phyloP scores from a whole-genome alignment of 2,888 invertebrate species.

The Lepas anatifera region DNA sequence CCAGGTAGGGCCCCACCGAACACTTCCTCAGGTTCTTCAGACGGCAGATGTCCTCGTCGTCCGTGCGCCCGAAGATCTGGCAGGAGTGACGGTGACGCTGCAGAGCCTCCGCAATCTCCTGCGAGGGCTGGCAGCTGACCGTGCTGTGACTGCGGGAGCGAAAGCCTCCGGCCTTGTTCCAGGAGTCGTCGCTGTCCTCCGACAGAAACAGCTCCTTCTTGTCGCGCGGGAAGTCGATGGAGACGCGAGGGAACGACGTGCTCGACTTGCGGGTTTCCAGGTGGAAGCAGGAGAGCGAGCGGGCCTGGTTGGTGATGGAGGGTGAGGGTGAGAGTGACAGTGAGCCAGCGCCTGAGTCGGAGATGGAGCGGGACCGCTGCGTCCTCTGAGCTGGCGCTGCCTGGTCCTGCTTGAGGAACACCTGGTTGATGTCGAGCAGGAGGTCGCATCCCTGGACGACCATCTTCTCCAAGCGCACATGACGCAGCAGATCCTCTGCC shows the following conservation, averaged over 20 bases:
- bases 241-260: conserved; percentile 5
- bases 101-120: not conserved
- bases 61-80: not conserved
- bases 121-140: conserved; percentile 1
- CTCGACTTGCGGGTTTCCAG: not conserved
- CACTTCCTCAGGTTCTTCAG: not conserved
- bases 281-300: conserved; percentile 13
- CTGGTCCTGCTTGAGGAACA: conserved; percentile 75
- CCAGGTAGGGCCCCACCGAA: not conserved
- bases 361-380: not conserved
- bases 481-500: conserved; percentile 81
- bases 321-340: not conserved
- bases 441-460: conserved; percentile 90
- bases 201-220: not conserved
- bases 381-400: not conserved
- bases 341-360: not conserved
- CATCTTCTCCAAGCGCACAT: conserved; percentile 82
- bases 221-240: conserved; percentile 12
- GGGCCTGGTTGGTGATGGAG: conserved; percentile 2
- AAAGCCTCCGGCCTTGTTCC: not conserved
- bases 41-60: not conserved
- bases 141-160: conserved; percentile 3
- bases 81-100: not conserved
- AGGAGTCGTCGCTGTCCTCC: conserved; percentile 4
- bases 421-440: conserved; percentile 80